Evolutionary conservation across 1,140 invertebrate genomes (phyloP).

Genomic region (Pristionchus pacificus): DNA sequence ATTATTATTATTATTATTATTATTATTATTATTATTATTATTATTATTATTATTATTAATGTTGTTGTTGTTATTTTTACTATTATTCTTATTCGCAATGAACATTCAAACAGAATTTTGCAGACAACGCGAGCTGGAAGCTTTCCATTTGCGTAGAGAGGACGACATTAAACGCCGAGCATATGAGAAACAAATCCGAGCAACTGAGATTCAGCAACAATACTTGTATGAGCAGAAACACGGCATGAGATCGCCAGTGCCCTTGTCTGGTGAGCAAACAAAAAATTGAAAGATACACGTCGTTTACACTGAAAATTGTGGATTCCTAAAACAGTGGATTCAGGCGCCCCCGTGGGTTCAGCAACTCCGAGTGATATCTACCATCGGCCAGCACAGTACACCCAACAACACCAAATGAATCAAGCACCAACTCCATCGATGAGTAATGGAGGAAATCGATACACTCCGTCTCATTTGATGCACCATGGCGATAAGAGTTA

Average conservation of each 20-base stretch:
- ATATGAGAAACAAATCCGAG: conserved; percentile 33
- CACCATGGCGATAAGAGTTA: background rate
- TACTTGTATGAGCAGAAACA: conserved; percentile 33
- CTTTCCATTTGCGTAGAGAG: too few species aligned
- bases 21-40: too few species aligned
- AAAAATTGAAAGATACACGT: too few species aligned
- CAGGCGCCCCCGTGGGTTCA: background rate
- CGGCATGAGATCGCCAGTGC: conserved; percentile 29
- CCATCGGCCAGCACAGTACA: conserved; percentile 2
- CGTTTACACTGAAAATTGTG: too few species aligned
- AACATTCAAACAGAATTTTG: too few species aligned
- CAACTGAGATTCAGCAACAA: conserved; percentile 48
- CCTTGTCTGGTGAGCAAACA: conserved; percentile 10
- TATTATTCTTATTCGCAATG: too few species aligned
- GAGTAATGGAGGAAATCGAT: background rate
- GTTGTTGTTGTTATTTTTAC: too few species aligned
- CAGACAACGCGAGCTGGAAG: too few species aligned
- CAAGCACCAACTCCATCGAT: background rate
- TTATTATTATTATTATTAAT: too few species aligned
- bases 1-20: too few species aligned
- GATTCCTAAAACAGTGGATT: too few species aligned
- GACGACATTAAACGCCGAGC: conserved; percentile 12
- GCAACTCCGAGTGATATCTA: background rate
- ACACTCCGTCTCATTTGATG: background rate
- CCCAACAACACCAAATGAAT: conserved; percentile 1